Percentiles rank a stretch among this genome's conserved stretches.
Conservation (phyloP, 2,113 vertebrate species). For the Etheostoma spectabile region DNA sequence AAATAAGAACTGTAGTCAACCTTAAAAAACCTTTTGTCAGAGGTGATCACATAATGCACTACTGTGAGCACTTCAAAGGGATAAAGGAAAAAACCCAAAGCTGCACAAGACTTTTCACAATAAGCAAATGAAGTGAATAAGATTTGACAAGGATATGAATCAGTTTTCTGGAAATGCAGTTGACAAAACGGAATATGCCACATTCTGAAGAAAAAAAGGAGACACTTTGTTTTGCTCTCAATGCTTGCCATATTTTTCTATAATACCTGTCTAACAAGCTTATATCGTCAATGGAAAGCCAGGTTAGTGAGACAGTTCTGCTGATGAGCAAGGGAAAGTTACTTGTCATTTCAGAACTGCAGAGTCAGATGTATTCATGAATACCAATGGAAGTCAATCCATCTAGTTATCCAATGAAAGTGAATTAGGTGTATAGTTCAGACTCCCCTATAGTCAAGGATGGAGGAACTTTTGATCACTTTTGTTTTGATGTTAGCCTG, state of each 20-base stretch:
- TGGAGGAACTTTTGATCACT: neutral
- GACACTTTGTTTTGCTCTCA: slow-evolving; percentile 37
- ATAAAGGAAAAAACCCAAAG: slow-evolving; percentile 1
- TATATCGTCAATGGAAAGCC: neutral
- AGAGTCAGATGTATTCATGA: slow-evolving; percentile 27
- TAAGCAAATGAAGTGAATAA: slow-evolving; percentile 16
- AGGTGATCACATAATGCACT: neutral
- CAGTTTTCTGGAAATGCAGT: neutral
- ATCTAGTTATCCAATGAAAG: slow-evolving; percentile 16
- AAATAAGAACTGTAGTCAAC: too few species aligned
- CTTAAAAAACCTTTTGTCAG: too few species aligned
- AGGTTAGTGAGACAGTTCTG: slow-evolving; percentile 35
- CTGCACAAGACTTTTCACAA: neutral
- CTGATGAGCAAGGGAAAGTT: slow-evolving; percentile 33
- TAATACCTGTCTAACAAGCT: slow-evolving; percentile 19
- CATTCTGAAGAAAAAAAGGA: neutral
- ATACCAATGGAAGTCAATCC: neutral
- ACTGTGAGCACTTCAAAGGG: neutral
- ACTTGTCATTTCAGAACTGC: slow-evolving; percentile 21
- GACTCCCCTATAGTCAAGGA: neutral
- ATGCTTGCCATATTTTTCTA: slow-evolving; percentile 11
- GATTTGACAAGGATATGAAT: slow-evolving; percentile 20
- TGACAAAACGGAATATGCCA: slow-evolving; percentile 11
- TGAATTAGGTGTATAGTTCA: neutral
- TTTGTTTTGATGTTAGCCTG: neutral